phyloP scores from a whole-genome alignment of 2,888 invertebrate genomes.

The Pachycephus smyrnensis region DNA sequence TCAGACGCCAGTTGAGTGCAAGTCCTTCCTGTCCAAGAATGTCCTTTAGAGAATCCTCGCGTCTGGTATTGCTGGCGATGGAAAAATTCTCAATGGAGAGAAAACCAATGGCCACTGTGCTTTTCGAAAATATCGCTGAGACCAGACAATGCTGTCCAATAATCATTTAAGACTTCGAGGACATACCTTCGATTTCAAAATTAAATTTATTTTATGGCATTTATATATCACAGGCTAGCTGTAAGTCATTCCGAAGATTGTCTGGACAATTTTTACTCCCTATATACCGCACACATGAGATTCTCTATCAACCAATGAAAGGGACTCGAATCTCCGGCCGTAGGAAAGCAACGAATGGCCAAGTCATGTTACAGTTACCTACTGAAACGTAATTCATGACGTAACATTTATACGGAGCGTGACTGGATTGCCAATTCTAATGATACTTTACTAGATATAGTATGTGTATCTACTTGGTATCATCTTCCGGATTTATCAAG shows the following conservation, averaged over 20 bases:
- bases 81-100: not conserved
- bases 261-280: not conserved
- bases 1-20: not conserved
- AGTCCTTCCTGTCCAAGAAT: not conserved
- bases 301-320: not conserved
- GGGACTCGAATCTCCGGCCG: not conserved
- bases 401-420: not conserved
- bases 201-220: not conserved
- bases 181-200: not conserved
- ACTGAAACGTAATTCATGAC: conserved; percentile 3
- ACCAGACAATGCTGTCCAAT: not conserved
- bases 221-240: not conserved
- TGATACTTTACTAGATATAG: not conserved
- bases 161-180: not conserved
- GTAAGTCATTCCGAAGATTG: not conserved
- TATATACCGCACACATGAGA: not conserved
- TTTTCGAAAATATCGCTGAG: not conserved
- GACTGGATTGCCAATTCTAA: not conserved
- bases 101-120: not conserved
- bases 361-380: not conserved
- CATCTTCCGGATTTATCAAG: not conserved
- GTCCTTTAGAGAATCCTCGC: conserved; percentile 2
- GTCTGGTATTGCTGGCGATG: conserved; percentile 10
- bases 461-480: not conserved
- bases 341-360: not conserved